Evolutionary conservation across 1,140 invertebrate species (phyloP).

Genomic region (Hyles euphorbiae): DNA sequence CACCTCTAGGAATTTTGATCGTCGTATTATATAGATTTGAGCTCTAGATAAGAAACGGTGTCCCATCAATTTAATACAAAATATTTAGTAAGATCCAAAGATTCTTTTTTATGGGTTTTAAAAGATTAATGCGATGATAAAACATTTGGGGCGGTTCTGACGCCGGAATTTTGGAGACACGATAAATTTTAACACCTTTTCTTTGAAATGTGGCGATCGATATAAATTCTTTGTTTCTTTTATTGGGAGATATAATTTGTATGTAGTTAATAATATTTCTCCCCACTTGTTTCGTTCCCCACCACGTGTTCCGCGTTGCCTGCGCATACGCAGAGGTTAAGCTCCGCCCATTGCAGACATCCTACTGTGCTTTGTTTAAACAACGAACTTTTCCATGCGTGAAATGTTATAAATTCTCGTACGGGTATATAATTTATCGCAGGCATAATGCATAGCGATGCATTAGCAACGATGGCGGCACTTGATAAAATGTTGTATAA

Average conservation of each 20-base stretch:
- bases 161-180: conserved; percentile 52
- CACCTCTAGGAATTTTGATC: conserved; percentile 73
- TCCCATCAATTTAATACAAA: conserved; percentile 71
- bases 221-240: conserved; percentile 2
- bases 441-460: neutral
- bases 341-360: conserved; percentile 48
- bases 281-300: conserved; percentile 17
- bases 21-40: conserved; percentile 47
- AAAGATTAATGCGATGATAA: conserved; percentile 71
- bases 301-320: conserved; percentile 26
- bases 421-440: neutral
- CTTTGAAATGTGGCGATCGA: conserved; percentile 18
- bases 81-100: conserved; percentile 69
- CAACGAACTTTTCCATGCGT: conserved; percentile 41
- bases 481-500: no score
- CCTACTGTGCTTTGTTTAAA: conserved; percentile 55
- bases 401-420: conserved; percentile 21
- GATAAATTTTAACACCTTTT: conserved; percentile 67
- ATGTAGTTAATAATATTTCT: no score
- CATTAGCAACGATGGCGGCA: no score
- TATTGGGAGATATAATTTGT: no score
- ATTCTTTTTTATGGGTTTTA: conserved; percentile 68
- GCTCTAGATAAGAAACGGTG: conserved; percentile 52
- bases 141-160: conserved; percentile 58
- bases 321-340: conserved; percentile 41